Conservation (phyloP, 2,888 invertebrate genomes). For the Spilarctia lutea region DNA sequence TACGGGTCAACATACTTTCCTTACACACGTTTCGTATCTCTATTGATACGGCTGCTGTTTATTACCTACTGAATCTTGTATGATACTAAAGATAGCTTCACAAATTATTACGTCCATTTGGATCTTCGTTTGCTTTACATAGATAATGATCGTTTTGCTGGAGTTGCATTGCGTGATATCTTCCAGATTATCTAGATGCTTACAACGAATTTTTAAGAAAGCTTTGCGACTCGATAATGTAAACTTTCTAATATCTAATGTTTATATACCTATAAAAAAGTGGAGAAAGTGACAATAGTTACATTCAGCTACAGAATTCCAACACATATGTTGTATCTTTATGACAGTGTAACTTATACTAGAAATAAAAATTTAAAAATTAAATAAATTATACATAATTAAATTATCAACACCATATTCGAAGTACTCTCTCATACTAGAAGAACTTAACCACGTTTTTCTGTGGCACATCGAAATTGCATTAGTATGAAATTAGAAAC, state of each 20-base stretch:
- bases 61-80: conserved; percentile 27
- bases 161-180: neutral
- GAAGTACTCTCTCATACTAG: too few species aligned
- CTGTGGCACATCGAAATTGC: too few species aligned
- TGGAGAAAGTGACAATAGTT: too few species aligned
- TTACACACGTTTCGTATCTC: conserved; percentile 37
- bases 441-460: too few species aligned
- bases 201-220: neutral
- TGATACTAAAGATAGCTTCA: neutral
- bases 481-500: too few species aligned
- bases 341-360: too few species aligned
- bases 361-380: too few species aligned
- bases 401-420: too few species aligned
- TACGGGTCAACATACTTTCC: conserved; percentile 78
- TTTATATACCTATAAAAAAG: too few species aligned
- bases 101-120: neutral
- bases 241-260: too few species aligned
- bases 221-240: too few species aligned
- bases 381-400: too few species aligned
- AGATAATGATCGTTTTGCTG: neutral
- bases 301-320: neutral
- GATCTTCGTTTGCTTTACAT: neutral
- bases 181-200: conserved; percentile 23
- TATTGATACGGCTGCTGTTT: conserved; percentile 42
- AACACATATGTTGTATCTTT: neutral